Conservation (phyloP, 1,140 invertebrate genomes). For the Zophobas atratus region DNA sequence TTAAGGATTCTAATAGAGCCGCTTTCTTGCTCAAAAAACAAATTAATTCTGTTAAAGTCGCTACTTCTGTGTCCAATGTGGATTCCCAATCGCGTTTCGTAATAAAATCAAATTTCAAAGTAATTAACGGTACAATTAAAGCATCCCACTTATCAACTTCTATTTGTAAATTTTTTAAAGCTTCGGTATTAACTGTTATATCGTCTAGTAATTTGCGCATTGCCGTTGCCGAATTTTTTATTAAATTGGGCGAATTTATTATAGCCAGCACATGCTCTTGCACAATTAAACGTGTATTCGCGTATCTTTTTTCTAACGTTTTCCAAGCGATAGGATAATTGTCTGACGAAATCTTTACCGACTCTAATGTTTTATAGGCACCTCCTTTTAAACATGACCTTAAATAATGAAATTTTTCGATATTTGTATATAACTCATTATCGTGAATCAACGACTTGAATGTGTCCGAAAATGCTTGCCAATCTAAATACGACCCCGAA, state of each 20-base stretch:
- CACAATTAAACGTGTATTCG: too few relatives aligned
- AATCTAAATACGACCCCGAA: slow-evolving; percentile 6
- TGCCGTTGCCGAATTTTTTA: too few relatives aligned
- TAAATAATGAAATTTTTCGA: slow-evolving; percentile 44
- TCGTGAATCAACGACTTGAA: slow-evolving; percentile 20
- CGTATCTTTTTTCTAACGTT: too few relatives aligned
- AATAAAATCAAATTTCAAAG: not conserved
- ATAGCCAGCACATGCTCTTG: too few relatives aligned
- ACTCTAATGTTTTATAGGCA: slow-evolving; percentile 3
- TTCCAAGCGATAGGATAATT: slow-evolving; percentile 25
- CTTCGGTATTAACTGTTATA: too few relatives aligned
- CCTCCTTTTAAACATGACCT: slow-evolving; percentile 35
- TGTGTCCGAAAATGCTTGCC: slow-evolving; percentile 7
- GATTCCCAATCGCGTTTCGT: slow-evolving; percentile 3
- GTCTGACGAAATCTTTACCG: not conserved
- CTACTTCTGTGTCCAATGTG: not conserved
- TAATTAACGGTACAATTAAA: too few relatives aligned
- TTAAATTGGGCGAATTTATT: too few relatives aligned
- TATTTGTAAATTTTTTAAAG: too few relatives aligned
- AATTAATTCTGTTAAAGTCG: not conserved
- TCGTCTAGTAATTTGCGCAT: too few relatives aligned
- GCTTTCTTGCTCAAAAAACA: not conserved
- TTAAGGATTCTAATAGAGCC: not conserved
- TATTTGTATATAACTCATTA: not conserved
- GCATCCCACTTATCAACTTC: too few relatives aligned